Percentiles rank a stretch among this genome's conserved stretches.
Conservation (phyloP, 2,797 vertebrate species). For the Peromyscus aztecus region DNA sequence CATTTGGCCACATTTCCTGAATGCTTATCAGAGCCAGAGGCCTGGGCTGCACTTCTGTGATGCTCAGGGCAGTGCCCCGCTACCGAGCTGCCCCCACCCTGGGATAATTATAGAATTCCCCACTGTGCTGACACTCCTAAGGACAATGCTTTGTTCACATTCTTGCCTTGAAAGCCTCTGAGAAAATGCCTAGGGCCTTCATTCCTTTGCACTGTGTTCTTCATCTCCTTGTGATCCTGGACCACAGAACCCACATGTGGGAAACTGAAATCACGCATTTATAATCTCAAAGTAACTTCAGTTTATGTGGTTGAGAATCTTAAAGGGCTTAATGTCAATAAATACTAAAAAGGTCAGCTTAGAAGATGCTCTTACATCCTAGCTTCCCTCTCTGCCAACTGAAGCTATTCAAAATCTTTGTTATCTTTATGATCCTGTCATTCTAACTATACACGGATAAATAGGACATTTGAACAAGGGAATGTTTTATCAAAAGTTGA, state of each 20-base stretch:
- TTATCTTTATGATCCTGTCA: background rate
- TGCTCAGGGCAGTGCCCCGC: rapidly evolving
- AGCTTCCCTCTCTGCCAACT: background rate
- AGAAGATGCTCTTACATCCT: background rate
- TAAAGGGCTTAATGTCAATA: background rate
- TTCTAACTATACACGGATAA: background rate
- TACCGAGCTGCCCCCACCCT: rapidly evolving
- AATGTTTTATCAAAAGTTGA: background rate
- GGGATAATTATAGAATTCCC: background rate
- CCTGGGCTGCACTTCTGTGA: background rate
- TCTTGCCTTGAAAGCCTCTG: constrained; percentile 15
- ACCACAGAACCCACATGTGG: background rate
- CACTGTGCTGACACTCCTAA: background rate
- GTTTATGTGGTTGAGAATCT: background rate
- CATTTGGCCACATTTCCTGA: background rate
- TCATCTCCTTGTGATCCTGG: background rate
- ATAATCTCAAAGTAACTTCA: background rate
- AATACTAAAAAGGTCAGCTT: background rate
- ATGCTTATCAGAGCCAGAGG: background rate
- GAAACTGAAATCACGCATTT: background rate
- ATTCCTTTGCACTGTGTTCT: background rate
- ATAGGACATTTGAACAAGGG: background rate
- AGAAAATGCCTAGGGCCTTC: background rate
- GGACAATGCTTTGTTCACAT: background rate
- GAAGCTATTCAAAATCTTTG: background rate